Conservation (phyloP, 2,797 vertebrate species). For the Myiotriccus ornatus region DNA sequence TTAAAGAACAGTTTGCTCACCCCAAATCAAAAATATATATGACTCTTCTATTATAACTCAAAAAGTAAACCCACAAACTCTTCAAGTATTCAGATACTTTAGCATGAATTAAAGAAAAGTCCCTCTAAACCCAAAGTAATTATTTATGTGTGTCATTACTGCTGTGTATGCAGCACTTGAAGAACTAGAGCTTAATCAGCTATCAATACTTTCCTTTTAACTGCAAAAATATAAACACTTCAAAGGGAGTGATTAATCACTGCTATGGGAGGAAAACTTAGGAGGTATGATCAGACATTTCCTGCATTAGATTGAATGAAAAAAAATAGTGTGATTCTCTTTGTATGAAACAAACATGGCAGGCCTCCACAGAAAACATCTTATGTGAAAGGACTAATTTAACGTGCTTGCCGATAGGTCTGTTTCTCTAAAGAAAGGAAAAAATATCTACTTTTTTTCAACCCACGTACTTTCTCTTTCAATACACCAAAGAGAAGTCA, state of each 20-base stretch:
- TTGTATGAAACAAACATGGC: constrained; percentile 14
- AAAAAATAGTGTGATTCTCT: not conserved
- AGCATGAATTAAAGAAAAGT: not conserved
- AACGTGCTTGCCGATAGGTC: not conserved
- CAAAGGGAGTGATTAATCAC: not conserved
- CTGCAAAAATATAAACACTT: not conserved
- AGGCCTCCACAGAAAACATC: constrained; percentile 9
- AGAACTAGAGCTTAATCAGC: not conserved
- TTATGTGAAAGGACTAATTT: not conserved
- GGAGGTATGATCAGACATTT: constrained; percentile 4
- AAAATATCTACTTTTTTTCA: not conserved
- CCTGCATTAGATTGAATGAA: not conserved
- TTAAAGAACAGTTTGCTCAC: not conserved
- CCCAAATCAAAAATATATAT: not conserved
- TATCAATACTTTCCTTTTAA: not conserved
- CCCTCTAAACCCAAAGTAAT: not conserved
- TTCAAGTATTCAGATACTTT: not conserved
- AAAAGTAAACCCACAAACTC: not conserved
- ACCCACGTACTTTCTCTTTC: not conserved
- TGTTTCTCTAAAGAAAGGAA: not conserved
- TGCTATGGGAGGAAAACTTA: not conserved
- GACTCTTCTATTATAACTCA: not conserved
- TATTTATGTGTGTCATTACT: not conserved
- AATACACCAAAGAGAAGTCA: not conserved
- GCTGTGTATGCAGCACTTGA: not conserved